Evolutionary conservation across 2,797 vertebrate genomes (phyloP).

Genomic region (Argyrosomus regius): DNA sequence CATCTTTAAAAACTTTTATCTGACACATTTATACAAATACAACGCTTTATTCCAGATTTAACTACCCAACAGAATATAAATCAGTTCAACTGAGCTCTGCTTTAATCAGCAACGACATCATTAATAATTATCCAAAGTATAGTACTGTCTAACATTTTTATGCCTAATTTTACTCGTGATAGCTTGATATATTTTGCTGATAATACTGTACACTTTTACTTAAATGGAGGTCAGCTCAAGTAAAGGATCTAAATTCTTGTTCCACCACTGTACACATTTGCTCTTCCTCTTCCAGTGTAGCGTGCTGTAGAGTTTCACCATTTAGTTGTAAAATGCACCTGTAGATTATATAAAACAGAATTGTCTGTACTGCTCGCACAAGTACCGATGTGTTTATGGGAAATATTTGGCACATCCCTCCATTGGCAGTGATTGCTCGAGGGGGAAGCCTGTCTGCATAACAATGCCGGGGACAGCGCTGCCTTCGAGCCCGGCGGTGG

Average conservation of each 20-base stretch:
- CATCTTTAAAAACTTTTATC: not conserved
- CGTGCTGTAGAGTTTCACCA: not conserved
- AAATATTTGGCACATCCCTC: constrained; percentile 7
- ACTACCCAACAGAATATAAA: not conserved
- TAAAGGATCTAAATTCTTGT: not conserved
- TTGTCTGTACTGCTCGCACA: not conserved
- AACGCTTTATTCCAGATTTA: not conserved
- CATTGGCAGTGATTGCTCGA: constrained; percentile 17
- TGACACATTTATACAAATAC: not conserved
- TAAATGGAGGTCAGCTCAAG: not conserved
- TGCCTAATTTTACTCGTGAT: not conserved
- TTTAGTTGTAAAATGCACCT: not conserved
- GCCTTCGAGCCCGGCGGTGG: constrained; percentile 16
- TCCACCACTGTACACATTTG: not conserved
- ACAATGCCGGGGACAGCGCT: constrained; percentile 36
- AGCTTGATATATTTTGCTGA: not conserved
- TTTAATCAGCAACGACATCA: not conserved
- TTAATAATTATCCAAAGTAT: not conserved
- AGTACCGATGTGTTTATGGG: not conserved
- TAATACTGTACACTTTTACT: not conserved
- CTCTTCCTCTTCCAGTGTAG: not conserved
- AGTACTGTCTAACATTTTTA: not conserved
- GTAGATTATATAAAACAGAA: not conserved
- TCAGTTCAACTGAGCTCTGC: not conserved
- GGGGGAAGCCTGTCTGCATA: constrained; percentile 46